Evolutionary conservation across 2,888 invertebrate genomes (phyloP).

Genomic region (Sinhomidia bicolor): DNA sequence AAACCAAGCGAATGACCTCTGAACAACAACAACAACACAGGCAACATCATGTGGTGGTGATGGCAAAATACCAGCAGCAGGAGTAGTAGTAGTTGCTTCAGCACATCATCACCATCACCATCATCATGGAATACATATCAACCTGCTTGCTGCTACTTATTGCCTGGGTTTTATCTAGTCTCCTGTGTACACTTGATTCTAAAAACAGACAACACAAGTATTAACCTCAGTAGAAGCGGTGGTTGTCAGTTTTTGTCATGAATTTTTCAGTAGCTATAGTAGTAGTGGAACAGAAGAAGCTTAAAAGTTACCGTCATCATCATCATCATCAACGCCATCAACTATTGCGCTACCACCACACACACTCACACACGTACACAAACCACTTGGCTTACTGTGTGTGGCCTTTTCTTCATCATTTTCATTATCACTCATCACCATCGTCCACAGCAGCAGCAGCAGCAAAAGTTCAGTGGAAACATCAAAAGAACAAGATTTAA

Average conservation of each 20-base stretch:
- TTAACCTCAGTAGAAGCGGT: background rate
- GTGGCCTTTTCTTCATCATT: background rate
- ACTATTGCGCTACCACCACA: background rate
- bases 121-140: background rate
- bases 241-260: conserved; percentile 39
- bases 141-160: too few species aligned
- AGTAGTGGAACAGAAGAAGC: too few species aligned
- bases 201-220: background rate
- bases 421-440: conserved; percentile 26
- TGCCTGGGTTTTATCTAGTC: conserved; percentile 7
- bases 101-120: background rate
- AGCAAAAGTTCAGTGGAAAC: too few species aligned
- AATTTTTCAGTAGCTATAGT: conserved; percentile 8
- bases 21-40: background rate
- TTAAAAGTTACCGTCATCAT: background rate
- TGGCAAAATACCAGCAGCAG: background rate
- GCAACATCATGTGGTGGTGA: too few species aligned
- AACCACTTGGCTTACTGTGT: too few species aligned
- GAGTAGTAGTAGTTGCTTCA: too few species aligned
- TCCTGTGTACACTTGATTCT: conserved; percentile 4
- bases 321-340: background rate
- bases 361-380: too few species aligned
- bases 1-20: conserved; percentile 38
- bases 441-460: too few species aligned
- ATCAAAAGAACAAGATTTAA: conserved; percentile 8